These are phyloP conservation scores for Thunnus thynnus DNA, from an alignment of 2,113 vertebrate species.

Conservation along the genomic window DNA sequence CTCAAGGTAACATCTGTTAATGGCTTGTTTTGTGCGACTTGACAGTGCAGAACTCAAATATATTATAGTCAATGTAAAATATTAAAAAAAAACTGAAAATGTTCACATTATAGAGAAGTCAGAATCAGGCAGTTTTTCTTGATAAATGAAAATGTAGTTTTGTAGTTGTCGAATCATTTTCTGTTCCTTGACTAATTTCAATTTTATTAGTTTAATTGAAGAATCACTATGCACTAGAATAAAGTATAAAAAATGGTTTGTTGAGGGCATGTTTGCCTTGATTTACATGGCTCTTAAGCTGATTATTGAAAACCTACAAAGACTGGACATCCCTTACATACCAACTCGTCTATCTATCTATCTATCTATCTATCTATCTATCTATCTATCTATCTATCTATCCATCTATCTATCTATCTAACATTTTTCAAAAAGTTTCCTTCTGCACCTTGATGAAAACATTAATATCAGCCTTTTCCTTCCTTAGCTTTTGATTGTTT, in stretches of 20 bases:
- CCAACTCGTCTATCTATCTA: neutral
- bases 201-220: constrained; percentile 7
- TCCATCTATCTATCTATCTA: no score
- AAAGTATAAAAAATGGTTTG: neutral
- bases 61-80: neutral
- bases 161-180: neutral
- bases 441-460: no score
- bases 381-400: no score
- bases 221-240: constrained; percentile 1
- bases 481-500: no score
- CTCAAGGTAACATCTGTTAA: neutral
- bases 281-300: neutral
- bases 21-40: neutral
- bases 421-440: no score
- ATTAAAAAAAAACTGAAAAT: no score
- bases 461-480: no score
- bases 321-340: neutral
- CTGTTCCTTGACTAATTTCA: neutral
- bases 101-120: neutral
- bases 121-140: neutral
- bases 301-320: neutral
- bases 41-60: neutral
- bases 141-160: neutral
- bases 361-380: no score
- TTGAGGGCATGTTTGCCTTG: neutral